These are phyloP conservation scores for Embiotoca jacksoni DNA, from an alignment of 2,113 vertebrate genomes.

Conservation along the genomic window DNA sequence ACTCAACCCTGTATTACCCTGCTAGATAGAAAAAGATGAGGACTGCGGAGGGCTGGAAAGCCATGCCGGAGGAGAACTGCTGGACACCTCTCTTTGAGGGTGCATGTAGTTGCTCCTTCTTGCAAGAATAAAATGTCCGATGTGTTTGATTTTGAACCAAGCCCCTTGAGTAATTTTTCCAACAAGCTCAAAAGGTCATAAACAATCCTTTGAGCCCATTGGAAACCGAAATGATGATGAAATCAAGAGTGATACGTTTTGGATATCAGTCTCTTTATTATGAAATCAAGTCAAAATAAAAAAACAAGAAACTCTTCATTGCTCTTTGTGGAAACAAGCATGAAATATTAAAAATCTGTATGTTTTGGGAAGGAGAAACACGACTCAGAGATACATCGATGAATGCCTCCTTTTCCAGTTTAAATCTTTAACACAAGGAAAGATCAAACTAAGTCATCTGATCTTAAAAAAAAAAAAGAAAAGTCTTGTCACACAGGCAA, in stretches of 20 bases:
- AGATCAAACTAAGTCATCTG: constrained; percentile 68
- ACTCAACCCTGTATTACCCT: too few species aligned
- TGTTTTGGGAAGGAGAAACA: constrained; percentile 49
- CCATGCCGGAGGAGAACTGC: too few species aligned
- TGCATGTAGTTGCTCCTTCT: too few species aligned
- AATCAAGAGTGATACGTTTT: neutral
- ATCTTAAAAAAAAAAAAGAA: constrained; percentile 63
- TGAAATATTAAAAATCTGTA: constrained; percentile 74
- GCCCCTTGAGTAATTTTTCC: too few species aligned
- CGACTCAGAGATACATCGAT: constrained; percentile 50
- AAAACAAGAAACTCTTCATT: constrained; percentile 71
- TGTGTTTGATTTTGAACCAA: too few species aligned
- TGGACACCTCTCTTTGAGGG: too few species aligned
- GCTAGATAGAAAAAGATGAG: too few species aligned
- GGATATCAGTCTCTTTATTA: constrained; percentile 86
- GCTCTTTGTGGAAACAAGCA: constrained; percentile 67
- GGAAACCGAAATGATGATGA: too few species aligned
- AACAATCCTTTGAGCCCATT: too few species aligned
- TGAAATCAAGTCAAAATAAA: constrained; percentile 83
- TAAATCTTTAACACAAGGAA: constrained; percentile 66
- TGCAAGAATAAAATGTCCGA: too few species aligned
- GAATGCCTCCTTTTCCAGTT: constrained; percentile 54
- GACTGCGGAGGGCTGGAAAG: too few species aligned
- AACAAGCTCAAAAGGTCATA: too few species aligned
- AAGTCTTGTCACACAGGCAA: constrained; percentile 51